Base-by-base conservation (phyloP, 2,113 vertebrate species). In the Carassius carassius region DNA sequence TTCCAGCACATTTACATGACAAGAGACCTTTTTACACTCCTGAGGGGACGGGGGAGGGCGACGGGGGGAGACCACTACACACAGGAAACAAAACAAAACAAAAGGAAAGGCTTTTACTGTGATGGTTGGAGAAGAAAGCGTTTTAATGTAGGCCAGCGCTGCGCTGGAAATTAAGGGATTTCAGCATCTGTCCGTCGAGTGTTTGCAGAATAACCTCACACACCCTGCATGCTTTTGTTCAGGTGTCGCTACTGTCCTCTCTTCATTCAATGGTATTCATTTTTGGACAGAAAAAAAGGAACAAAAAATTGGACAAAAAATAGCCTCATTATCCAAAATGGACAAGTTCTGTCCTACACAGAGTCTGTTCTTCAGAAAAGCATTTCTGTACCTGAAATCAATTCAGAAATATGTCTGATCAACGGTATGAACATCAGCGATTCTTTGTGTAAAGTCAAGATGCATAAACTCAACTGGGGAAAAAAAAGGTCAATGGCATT, bases 1-100 rank as follows among this genome's bases (percentile, higher is more conserved):
- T 85, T 84, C 77, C 85, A 86, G 85, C 78, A 74, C 21, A 21
- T 93, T 92, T 91, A 88, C 92, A 93, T 94, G 90, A 93, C 93
- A 92, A 93, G 82, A 90, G 86, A 87, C 60, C 91, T 80, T 88
- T 88, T 89, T 90, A 88, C 80, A 85, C 65, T 87, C 87, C 60
- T 82, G 86, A 86, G 89, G 87, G 88, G 73, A 82, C 47, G 85
- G 69, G 72, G 76, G 69, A 32, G 74, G 49, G 32, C 6, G 41
- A 21, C 12, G 11, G 75, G 29, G 83, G 69, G 54, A 70, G 77
- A 32, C 67, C 60, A 81, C 87, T 84, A 84, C 84, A 86, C 41
- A 65, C 81, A 86, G 69, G 2, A 67, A 54, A 87, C 78, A 72
- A 60, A 83, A 56, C 82, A 85, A 87, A 86, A 87, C 82, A 88